Base-by-base conservation (phyloP, 2,888 invertebrate genomes). In the Sisyra terminalis region DNA sequence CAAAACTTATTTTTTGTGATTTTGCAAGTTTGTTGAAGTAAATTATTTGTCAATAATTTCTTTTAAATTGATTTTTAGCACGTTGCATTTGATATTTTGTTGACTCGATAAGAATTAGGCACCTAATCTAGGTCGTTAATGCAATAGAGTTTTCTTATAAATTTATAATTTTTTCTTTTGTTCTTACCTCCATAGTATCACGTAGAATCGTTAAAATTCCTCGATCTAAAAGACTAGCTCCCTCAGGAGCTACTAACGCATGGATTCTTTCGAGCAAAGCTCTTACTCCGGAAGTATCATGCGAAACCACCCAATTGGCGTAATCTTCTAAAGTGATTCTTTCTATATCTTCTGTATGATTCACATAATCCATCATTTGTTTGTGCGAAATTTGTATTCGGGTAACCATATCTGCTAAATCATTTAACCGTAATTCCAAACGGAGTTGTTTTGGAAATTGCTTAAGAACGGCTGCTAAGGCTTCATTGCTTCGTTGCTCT, bases 251-350 rank as follows among this genome's bases (percentile, higher is more conserved):
- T 3, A 81, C 61, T 15, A 75, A 64, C 4, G 70, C 61, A 56
- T 82, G 78, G 30, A 84, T 67, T 7, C 73, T 65, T 53, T 79
- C 77, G 51, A 85, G 57, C 16, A 80, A 54, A 46, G 73, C 72
- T 24, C 73, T 70, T 43, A 84, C 63, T 2, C 80, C 78, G 36
- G 70, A 65, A 1, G 73, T 62, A 51, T 73, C 72, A 50, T 78
- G 78, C 1, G 81, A 75, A 2, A 83, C 75, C 34, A 76, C 75
- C 61, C 71, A 72, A 48, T 65, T 66, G 1, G 84, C 81, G 54
- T 84, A 85, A 53, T 75, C 71, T 53, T 78, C 66, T 48, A 85
- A 54, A 5, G 86, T 86, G 45, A 65, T 64, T 47, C 64, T 57
- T 55, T 84, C 80, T 49, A 75, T 61, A 29, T 65, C 58, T 5